Conservation (phyloP, 2,888 invertebrate species). For the Biston betularia region DNA sequence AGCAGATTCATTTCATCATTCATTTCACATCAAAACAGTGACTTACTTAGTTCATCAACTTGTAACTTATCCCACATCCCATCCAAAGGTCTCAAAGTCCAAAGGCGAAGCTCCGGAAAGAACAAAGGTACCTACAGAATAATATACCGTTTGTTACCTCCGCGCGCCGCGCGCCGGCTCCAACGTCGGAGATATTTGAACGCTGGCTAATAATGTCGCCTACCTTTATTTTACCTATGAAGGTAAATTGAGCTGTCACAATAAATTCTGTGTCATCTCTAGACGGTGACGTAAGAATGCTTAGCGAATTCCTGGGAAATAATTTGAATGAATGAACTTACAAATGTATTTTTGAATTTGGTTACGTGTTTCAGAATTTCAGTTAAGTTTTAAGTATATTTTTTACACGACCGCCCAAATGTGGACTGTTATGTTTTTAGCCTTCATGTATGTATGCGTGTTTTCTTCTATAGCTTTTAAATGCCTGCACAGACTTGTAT, state of each 20-base stretch:
- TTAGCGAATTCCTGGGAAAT: neutral
- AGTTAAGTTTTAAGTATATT: no score
- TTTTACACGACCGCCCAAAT: no score
- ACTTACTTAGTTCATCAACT: slow-evolving; percentile 1
- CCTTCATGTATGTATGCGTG: no score
- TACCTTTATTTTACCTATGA: slow-evolving; percentile 14
- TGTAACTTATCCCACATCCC: slow-evolving; percentile 49
- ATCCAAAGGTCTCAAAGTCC: slow-evolving; percentile 61
- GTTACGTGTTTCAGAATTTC: no score
- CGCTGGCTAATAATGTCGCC: slow-evolving; percentile 41
- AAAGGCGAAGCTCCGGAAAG: slow-evolving; percentile 62
- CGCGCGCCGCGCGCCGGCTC: slow-evolving; percentile 1
- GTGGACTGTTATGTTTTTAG: no score
- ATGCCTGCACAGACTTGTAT: no score
- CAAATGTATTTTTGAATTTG: neutral
- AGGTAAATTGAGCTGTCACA: slow-evolving; percentile 19
- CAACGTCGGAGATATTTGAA: slow-evolving; percentile 43
- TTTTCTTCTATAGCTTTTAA: no score
- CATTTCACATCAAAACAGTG: no score
- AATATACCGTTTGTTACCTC: slow-evolving; percentile 64
- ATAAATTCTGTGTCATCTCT: slow-evolving; percentile 25
- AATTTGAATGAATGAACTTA: neutral
- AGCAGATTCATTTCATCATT: no score
- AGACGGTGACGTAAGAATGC: neutral
- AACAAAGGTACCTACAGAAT: slow-evolving; percentile 68